Evolutionary conservation across 2,113 vertebrate genomes (phyloP), one percentile per base, ranked within the genome.

Genomic region (Elachura formosa): DNA sequence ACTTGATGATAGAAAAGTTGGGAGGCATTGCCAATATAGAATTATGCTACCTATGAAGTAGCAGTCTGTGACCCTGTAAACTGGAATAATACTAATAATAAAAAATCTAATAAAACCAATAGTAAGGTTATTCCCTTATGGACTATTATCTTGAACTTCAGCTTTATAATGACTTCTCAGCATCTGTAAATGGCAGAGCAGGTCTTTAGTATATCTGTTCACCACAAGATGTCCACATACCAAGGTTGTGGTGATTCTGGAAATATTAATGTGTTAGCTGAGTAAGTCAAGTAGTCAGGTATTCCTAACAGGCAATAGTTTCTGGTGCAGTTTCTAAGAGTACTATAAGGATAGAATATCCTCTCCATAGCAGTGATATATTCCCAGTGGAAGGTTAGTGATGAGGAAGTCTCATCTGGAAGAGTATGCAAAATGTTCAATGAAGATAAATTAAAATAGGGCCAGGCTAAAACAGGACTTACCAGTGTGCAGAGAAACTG

Each of bases 51-150:
- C 56, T 43, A 43, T 59, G 36, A 85, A 83, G 62, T 26, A 86
- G 21, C 22, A n/a, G 26, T 71, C 24, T 40, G 25, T 92, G 84
- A 84, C 64, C 38, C 86, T 91, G 63, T 2, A 20, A 91, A 78
- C 43, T 52, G 19, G 14, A 87, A 84, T 91, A 84, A 84, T 9
- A 90, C 18, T 41, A 88, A 79, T 62, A 86, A 86, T 55, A 96
- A 91, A 33, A 93, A 81, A 91, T 84, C 87, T 91, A 84, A 71
- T 87, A 89, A 89, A 52, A 84, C 19, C 64, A 71, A 84, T 36
- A 81, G 12, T 36, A 75, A 93, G 64, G 51, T 87, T 31, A 67
- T 75, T 87, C 69, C 36, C n/a, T 46, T 51, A 71, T 33, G 48
- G 84, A 87, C 69, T 89, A 61, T 63, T 81, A 56, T 78, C 28